Conservation (phyloP, 1,140 invertebrate genomes). For the Bombus superbus region DNA sequence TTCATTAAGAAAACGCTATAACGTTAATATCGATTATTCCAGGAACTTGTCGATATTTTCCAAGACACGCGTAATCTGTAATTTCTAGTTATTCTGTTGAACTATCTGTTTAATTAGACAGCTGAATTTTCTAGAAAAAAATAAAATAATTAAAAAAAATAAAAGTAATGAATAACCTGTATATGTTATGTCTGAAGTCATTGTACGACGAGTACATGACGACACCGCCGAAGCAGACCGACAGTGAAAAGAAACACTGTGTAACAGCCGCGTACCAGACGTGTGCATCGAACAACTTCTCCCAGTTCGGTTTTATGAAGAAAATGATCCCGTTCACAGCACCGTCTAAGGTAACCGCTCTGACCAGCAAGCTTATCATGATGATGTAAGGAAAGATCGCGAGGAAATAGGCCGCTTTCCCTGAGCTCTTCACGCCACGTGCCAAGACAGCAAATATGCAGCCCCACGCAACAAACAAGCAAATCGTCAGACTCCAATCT, state of each 20-base stretch:
- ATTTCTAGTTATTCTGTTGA: too few species aligned
- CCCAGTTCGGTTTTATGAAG: constrained; percentile 87
- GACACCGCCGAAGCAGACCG: constrained; percentile 87
- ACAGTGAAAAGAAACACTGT: constrained; percentile 92
- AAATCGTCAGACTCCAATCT: constrained; percentile 86
- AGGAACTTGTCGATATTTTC: too few species aligned
- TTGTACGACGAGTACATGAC: constrained; percentile 90
- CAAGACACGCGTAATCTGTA: too few species aligned
- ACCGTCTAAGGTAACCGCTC: constrained; percentile 82
- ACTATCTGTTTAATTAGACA: too few species aligned
- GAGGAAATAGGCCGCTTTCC: constrained; percentile 85
- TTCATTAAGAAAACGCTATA: too few species aligned
- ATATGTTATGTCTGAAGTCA: constrained; percentile 86
- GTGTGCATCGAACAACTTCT: constrained; percentile 85
- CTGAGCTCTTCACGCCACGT: constrained; percentile 84
- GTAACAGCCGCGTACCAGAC: constrained; percentile 92
- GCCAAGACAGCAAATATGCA: constrained; percentile 85
- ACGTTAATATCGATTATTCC: too few species aligned
- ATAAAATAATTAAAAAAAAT: background rate
- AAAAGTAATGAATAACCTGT: constrained; percentile 81
- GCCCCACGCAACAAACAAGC: constrained; percentile 86
- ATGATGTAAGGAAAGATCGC: constrained; percentile 87
- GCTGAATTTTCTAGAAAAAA: too few species aligned
- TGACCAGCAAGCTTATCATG: constrained; percentile 84
- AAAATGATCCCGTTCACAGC: constrained; percentile 88